These are phyloP conservation scores for Resseliella maxima DNA, from an alignment of 2,888 invertebrate genomes.

Conservation along the genomic window DNA sequence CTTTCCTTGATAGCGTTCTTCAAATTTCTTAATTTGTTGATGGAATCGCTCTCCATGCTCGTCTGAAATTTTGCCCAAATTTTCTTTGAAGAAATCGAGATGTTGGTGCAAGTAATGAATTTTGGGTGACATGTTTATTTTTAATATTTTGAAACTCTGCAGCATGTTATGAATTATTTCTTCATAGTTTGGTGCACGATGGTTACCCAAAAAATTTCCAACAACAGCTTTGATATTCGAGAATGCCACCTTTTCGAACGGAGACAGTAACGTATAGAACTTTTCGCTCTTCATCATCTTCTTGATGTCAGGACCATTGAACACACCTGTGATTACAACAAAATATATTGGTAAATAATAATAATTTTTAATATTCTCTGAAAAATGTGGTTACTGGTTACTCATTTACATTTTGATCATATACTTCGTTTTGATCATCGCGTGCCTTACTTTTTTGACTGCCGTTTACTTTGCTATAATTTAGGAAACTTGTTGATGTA, in stretches of 20 bases:
- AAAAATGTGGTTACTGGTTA: too few species aligned
- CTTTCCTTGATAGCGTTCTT: slow-evolving; percentile 60
- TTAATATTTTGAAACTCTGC: neutral
- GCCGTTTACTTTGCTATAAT: too few species aligned
- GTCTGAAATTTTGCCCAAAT: slow-evolving; percentile 57
- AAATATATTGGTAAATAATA: too few species aligned
- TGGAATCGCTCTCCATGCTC: slow-evolving; percentile 61
- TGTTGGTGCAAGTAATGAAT: too few species aligned
- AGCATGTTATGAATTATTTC: neutral
- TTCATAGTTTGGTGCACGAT: neutral
- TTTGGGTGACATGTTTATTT: neutral
- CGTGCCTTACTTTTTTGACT: too few species aligned
- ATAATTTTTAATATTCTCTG: too few species aligned
- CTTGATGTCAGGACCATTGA: neutral
- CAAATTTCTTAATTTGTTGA: slow-evolving; percentile 60
- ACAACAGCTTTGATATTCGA: too few species aligned
- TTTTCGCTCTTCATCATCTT: slow-evolving; percentile 3
- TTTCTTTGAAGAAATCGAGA: too few species aligned
- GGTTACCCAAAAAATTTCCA: neutral
- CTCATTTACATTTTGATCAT: too few species aligned
- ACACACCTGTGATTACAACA: neutral
- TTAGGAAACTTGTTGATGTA: too few species aligned
- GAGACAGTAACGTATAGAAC: neutral
- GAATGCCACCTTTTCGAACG: neutral
- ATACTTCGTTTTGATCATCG: too few species aligned